Base-by-base conservation (phyloP, 92 coral and sea anemone genomes). In the Blastomussa wellsi region DNA sequence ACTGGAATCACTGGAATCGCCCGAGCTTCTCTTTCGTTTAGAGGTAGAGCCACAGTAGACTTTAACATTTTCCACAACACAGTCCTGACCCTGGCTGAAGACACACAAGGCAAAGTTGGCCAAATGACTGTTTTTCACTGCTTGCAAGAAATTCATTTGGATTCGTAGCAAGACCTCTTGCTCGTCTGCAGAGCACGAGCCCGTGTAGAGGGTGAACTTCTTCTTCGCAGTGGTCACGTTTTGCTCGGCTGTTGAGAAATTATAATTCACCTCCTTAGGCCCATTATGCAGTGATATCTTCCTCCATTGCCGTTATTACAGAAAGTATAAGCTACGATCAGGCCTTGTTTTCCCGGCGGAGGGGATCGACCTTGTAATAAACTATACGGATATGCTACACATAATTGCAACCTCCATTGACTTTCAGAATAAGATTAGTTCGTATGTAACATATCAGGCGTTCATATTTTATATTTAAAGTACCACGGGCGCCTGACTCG, bases 191-290 rank as follows among this genome's bases (percentile, higher is more conserved):
- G 76, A 52, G 74, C 99, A 96, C 11, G 94, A 81, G 26, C 99
- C 99, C 20, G 98, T 92, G 92, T 92, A 96, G 74, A 95, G 93
- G 19, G 95, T 96, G 37, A 96, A 91, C 74, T 93, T 88, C 81
- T 96, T 96, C 81, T 80, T 87, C 2, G 95, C 94, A 5, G 95
- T 92, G 76, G 82, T 90, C 2, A 93, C 95, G 53, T 74, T 83
- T 74, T 83, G 44, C 72, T 83, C 80, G 65, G 87, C 87, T 83
- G 79, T 55, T 31, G 38, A 83, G 26, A 32, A 48, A 41, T n/a
- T n/a, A n/a, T n/a, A n/a, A 24, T 39, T 12, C n/a, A 31, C n/a
- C n/a, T n/a, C n/a, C n/a, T n/a, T n/a, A 68, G 42, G 28, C n/a
- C 22, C 17, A 3, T 7, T 16, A 17, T 3, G 22, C 20, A 17